Evolutionary conservation across 2,888 invertebrate species (phyloP).

Genomic region (Dicycla oo): DNA sequence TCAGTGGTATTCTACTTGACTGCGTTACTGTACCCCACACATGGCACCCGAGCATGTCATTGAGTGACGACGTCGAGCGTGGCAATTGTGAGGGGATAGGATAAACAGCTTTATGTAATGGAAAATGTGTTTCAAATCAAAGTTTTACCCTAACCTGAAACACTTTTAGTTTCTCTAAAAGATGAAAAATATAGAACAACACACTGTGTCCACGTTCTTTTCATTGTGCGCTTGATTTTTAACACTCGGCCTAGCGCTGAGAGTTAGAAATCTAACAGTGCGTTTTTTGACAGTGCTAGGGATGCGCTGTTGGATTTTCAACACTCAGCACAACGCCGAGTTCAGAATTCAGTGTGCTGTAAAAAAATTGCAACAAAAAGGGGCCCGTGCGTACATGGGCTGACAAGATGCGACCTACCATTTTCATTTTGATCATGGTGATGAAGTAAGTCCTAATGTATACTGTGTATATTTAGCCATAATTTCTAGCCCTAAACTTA

Average conservation of each 20-base stretch:
- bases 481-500: constrained; percentile 79
- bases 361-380: background rate
- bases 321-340: too few relatives aligned
- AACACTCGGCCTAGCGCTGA: background rate
- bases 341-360: too few relatives aligned
- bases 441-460: background rate
- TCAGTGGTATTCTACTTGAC: constrained; percentile 61
- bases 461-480: background rate
- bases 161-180: background rate
- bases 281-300: too few relatives aligned
- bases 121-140: background rate
- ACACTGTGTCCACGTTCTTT: too few relatives aligned
- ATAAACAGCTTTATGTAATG: background rate
- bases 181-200: background rate
- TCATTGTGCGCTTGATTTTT: background rate
- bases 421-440: too few relatives aligned
- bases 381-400: too few relatives aligned
- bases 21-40: constrained; percentile 66
- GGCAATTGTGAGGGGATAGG: constrained; percentile 62
- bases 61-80: constrained; percentile 47
- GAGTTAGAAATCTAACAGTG: too few relatives aligned
- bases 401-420: background rate
- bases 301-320: too few relatives aligned
- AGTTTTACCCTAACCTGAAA: background rate
- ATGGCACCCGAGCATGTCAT: constrained; percentile 59